phyloP scores from a whole-genome alignment of 2,113 vertebrate genomes.

The Brachyhypopomus gauderio region DNA sequence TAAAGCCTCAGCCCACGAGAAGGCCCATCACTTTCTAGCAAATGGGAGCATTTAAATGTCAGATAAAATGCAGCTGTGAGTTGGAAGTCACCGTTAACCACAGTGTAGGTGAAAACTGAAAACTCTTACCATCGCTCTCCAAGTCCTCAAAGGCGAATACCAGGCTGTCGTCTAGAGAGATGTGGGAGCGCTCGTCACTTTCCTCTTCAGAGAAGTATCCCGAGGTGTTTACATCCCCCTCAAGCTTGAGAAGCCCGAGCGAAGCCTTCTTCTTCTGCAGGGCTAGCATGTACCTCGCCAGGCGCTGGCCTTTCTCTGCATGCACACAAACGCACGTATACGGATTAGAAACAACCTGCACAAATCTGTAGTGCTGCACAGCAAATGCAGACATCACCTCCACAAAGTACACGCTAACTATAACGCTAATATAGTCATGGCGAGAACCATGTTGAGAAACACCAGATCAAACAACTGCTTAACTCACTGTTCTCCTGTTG shows the following conservation, averaged over 20 bases:
- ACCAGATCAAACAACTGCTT: not conserved
- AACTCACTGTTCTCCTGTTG: constrained; percentile 71
- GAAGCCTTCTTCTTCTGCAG: constrained; percentile 75
- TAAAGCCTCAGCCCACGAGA: constrained; percentile 66
- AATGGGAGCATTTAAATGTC: not conserved
- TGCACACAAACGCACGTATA: not conserved
- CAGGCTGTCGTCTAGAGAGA: constrained; percentile 76
- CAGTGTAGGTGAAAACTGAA: not conserved
- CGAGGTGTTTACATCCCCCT: constrained; percentile 67
- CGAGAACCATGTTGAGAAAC: not conserved
- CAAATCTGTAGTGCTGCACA: not conserved
- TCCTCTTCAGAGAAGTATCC: constrained; percentile 81
- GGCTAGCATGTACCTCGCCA: constrained; percentile 82
- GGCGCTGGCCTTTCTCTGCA: constrained; percentile 77
- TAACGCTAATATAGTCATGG: not conserved
- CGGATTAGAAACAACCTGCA: not conserved
- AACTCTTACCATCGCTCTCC: constrained; percentile 85
- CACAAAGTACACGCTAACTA: not conserved
- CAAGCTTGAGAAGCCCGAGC: constrained; percentile 56
- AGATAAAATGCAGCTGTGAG: not conserved
- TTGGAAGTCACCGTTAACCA: not conserved
- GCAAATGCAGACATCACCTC: not conserved
- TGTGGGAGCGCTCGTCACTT: constrained; percentile 79
- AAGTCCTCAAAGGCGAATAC: constrained; percentile 80
- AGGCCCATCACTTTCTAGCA: constrained; percentile 76